Percentiles rank a stretch among this genome's conserved stretches.
phyloP scores from a whole-genome alignment of 2,888 invertebrate genomes.

The Himalopsyche anomala region DNA sequence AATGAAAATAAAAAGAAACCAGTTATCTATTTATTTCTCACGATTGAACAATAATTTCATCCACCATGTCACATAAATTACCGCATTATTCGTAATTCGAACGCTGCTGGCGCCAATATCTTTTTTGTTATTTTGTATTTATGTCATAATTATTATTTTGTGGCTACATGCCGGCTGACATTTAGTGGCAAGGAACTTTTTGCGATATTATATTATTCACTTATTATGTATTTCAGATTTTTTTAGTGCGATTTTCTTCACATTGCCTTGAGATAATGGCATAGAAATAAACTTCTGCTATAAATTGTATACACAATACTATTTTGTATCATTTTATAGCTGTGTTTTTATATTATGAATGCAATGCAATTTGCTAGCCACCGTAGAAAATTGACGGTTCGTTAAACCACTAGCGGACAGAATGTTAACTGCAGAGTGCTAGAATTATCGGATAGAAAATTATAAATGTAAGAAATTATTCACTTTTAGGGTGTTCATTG shows the following conservation, averaged over 20 bases:
- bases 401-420: no score
- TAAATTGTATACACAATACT: no score
- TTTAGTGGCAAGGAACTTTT: not conserved
- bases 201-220: not conserved
- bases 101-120: not conserved
- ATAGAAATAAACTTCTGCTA: no score
- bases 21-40: not conserved
- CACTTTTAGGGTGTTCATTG: no score
- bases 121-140: constrained; percentile 21
- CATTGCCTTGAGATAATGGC: no score
- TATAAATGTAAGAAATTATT: no score
- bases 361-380: no score
- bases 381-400: no score
- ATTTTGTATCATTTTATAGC: no score
- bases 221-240: not conserved
- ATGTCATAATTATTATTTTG: constrained; percentile 30
- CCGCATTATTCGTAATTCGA: constrained; percentile 20
- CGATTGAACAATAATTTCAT: constrained; percentile 9
- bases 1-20: not conserved
- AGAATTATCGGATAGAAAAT: no score
- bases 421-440: no score
- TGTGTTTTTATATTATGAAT: no score
- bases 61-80: not conserved
- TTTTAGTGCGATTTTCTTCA: not conserved
- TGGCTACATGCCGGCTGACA: constrained; percentile 16